Evolutionary conservation across 1,140 invertebrate species (phyloP), one percentile per base, ranked within the genome.

Genomic region (Penaeus chinensis): DNA sequence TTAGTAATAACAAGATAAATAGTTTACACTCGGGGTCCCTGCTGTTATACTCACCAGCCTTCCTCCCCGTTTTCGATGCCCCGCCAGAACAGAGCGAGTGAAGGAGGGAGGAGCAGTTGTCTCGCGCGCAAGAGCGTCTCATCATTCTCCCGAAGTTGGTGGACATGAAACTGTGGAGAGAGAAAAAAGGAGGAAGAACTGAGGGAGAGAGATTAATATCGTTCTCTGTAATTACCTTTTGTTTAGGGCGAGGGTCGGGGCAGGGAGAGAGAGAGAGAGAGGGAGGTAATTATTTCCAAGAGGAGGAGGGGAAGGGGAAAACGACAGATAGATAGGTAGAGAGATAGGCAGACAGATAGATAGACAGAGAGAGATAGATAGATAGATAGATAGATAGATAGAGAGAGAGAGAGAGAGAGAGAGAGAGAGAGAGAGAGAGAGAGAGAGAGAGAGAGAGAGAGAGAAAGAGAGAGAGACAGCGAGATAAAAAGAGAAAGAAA

Each of bases 61-160:
- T 87, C 7, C 65, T 69, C 3, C 63, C 77, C 22, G 47, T 42
- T 62, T 22, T 83, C 1, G 66, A 42, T 13, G 71, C 27, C 4
- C 32, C 32, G n/a, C 81, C 71, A 20, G 47, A 61, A 82, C 85
- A 87, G 22, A 87, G 69, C 20, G 27, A 42, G 61, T 82, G 82
- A 22, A 87, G 71, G 2, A 87, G 37, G 0, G 80, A 63, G 37
- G 69, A 77, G 61, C 85, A 87, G 71, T 87, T 87, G 24, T 87
- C 85, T 32, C 85, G 54, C 22, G 85, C 85, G 77, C 85, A 87
- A 3, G 85, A 82, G 10, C 85, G 60, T 32, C 85, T 42, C 85
- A 87, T 82, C 85, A 87, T 82, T 20, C 85, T 69, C 2, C 85
- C 85, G 62, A 87, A 87, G 71, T 87, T 87, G 11, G 85, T 87